A percentile compares a stretch with the other conserved stretches of the same genome.
phyloP scores from a whole-genome alignment of 2,888 invertebrate genomes.

The Scaptomyza reducta region DNA sequence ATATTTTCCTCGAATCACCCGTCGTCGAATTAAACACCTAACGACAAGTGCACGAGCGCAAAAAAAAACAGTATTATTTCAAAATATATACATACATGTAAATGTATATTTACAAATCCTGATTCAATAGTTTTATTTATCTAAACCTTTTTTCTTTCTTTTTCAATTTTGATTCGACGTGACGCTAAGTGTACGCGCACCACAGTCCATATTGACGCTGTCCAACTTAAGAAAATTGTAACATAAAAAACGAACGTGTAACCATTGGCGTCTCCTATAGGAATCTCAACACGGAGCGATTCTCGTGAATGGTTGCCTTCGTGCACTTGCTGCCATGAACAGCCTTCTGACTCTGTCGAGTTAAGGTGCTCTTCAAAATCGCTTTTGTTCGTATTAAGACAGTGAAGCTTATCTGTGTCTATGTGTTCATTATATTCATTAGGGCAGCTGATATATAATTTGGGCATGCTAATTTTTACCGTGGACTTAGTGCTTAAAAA shows the following conservation, averaged over 20 bases:
- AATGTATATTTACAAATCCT: too few relatives aligned
- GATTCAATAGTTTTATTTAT: too few relatives aligned
- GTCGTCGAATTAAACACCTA: too few relatives aligned
- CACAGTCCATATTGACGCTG: constrained; percentile 77
- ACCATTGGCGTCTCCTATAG: constrained; percentile 79
- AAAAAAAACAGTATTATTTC: too few relatives aligned
- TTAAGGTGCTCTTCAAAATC: constrained; percentile 38
- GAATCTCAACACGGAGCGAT: constrained; percentile 75
- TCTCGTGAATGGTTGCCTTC: constrained; percentile 65
- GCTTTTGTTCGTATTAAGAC: constrained; percentile 58
- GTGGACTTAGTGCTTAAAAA: constrained; percentile 65
- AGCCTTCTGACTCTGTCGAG: constrained; percentile 37
- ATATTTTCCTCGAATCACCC: too few relatives aligned
- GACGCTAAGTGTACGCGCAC: constrained; percentile 64
- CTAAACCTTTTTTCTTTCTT: too few relatives aligned
- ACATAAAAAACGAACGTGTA: constrained; percentile 68
- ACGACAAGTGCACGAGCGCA: too few relatives aligned
- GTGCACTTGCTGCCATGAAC: constrained; percentile 77
- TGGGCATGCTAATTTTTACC: constrained; percentile 75
- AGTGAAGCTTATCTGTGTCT: constrained; percentile 68
- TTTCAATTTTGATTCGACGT: constrained; percentile 72
- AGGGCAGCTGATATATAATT: constrained; percentile 79
- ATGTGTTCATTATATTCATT: constrained; percentile 60
- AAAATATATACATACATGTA: too few relatives aligned
- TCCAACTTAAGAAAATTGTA: constrained; percentile 81